Conservation (phyloP, 2,113 vertebrate genomes). For the Pristiophorus japonicus region DNA sequence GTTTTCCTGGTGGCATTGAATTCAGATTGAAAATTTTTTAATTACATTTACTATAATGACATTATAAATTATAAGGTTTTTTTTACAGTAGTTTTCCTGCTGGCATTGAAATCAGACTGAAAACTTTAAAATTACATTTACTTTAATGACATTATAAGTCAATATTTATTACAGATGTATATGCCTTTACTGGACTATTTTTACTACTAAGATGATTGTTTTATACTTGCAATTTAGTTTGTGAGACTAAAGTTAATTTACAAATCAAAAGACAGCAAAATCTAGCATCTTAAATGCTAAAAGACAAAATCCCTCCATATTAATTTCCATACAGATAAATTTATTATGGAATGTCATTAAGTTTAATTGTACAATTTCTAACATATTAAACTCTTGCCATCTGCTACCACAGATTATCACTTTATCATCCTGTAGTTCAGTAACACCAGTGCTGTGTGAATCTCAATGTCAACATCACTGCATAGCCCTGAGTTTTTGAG, state of each 20-base stretch:
- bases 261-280: not conserved
- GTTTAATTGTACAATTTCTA: constrained; percentile 19
- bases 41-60: constrained; percentile 4
- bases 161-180: constrained; percentile 6
- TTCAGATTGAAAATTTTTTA: not conserved
- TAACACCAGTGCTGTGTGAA: not conserved
- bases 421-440: not conserved
- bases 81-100: not conserved
- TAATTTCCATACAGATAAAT: constrained; percentile 4
- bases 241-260: constrained; percentile 7
- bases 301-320: not conserved
- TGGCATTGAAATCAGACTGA: not conserved
- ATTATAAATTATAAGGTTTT: not conserved
- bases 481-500: not conserved
- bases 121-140: constrained; percentile 1
- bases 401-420: constrained; percentile 18
- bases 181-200: not conserved
- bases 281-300: not conserved
- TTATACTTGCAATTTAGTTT: constrained; percentile 16
- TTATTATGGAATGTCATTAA: constrained; percentile 13
- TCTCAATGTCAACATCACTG: not conserved
- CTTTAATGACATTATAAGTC: not conserved
- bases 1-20: not conserved
- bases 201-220: not conserved
- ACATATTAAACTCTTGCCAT: constrained; percentile 15